Evolutionary conservation across 2,888 invertebrate genomes (phyloP).

Genomic region (Mesorhabditis sp.): DNA sequence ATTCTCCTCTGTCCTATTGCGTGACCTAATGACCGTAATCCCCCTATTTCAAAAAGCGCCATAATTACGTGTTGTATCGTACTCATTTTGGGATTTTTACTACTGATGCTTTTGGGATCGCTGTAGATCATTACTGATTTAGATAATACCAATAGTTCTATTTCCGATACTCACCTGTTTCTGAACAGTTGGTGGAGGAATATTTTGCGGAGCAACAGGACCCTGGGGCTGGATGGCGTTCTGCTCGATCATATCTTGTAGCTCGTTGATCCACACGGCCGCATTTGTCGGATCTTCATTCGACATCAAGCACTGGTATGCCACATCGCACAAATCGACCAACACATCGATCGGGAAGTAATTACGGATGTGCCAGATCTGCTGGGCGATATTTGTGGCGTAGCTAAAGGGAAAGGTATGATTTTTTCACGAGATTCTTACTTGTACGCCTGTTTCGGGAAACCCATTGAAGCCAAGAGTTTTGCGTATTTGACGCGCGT

Average conservation of each 20-base stretch:
- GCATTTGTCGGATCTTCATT: constrained; percentile 10
- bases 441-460: constrained; percentile 26
- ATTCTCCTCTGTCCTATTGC: too few relatives aligned
- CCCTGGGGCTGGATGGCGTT: neutral
- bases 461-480: constrained; percentile 31
- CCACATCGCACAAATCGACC: constrained; percentile 35
- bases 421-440: constrained; percentile 8
- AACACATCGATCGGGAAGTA: constrained; percentile 18
- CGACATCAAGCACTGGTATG: constrained; percentile 23
- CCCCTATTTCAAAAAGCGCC: too few relatives aligned
- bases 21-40: too few relatives aligned
- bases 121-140: too few relatives aligned
- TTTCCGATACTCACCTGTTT: too few relatives aligned
- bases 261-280: constrained; percentile 20
- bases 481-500: constrained; percentile 42
- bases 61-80: too few relatives aligned
- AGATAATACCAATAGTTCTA: too few relatives aligned
- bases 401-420: constrained; percentile 17
- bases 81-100: too few relatives aligned
- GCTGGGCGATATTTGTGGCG: constrained; percentile 26
- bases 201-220: neutral
- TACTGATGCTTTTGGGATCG: too few relatives aligned
- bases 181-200: neutral
- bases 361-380: constrained; percentile 19
- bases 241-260: constrained; percentile 11